Conservation (phyloP, 2,888 invertebrate genomes). For the Tyria jacobaeae region DNA sequence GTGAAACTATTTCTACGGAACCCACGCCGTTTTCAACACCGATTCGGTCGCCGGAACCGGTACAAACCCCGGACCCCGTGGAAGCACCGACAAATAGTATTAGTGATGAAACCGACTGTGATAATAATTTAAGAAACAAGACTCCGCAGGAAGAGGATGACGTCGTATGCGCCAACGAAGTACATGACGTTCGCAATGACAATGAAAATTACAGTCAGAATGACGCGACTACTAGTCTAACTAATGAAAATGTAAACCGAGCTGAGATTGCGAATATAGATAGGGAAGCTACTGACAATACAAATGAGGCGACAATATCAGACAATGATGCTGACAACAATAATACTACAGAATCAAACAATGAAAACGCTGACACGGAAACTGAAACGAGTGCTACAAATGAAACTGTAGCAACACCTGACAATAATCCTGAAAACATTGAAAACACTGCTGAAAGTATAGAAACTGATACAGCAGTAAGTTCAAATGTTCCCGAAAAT, state of each 20-base stretch:
- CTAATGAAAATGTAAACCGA: slow-evolving; percentile 31
- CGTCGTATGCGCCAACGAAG: slow-evolving; percentile 78
- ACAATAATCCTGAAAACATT: slow-evolving; percentile 19
- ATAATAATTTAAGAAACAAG: slow-evolving; percentile 81
- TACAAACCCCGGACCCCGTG: slow-evolving; percentile 29
- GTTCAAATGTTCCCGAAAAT: slow-evolving; percentile 31
- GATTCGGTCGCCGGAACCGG: slow-evolving; percentile 67
- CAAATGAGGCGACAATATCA: slow-evolving; percentile 13
- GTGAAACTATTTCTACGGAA: slow-evolving; percentile 71
- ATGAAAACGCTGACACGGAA: slow-evolving; percentile 8
- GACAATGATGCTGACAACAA: slow-evolving; percentile 9
- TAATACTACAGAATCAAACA: slow-evolving; percentile 24
- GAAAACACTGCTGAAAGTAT: slow-evolving; percentile 20
- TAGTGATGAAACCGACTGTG: slow-evolving; percentile 82
- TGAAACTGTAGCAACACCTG: slow-evolving; percentile 21
- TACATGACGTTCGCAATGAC: slow-evolving; percentile 39
- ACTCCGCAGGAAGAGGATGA: slow-evolving; percentile 77
- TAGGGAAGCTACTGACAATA: slow-evolving; percentile 21
- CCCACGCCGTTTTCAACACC: slow-evolving; percentile 77
- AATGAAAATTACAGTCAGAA: slow-evolving; percentile 71
- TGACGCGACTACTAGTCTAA: slow-evolving; percentile 67
- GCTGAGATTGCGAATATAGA: slow-evolving; percentile 29
- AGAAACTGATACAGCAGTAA: slow-evolving; percentile 36
- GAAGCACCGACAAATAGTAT: slow-evolving; percentile 65
- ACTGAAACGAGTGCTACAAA: slow-evolving; percentile 11